Evolutionary conservation across 2,113 vertebrate genomes (phyloP).

Genomic region (Cinclus cinclus): DNA sequence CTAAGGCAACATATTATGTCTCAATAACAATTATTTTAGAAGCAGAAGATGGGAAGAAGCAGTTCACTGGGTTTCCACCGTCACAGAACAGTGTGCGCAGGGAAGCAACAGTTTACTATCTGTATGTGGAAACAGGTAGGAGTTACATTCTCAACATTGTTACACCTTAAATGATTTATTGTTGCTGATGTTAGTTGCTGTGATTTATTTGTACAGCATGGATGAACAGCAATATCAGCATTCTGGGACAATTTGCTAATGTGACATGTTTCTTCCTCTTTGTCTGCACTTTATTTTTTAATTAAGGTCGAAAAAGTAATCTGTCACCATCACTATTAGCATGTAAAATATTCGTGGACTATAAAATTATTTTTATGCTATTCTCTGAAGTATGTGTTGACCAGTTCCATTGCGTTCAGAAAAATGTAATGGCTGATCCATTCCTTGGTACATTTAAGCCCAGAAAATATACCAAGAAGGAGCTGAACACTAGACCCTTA

Average conservation of each 20-base stretch:
- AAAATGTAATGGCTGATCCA: neutral
- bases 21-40: slow-evolving; percentile 21
- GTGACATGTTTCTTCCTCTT: neutral
- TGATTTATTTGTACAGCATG: slow-evolving; percentile 24
- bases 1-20: neutral
- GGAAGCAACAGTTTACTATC: neutral
- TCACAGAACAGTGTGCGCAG: neutral
- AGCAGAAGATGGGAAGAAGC: neutral
- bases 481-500: neutral
- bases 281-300: slow-evolving; percentile 3
- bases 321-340: neutral
- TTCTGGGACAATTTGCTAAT: slow-evolving; percentile 20
- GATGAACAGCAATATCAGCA: neutral
- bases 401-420: neutral
- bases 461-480: neutral
- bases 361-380: neutral
- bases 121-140: neutral
- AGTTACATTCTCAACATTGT: neutral
- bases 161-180: slow-evolving; percentile 22
- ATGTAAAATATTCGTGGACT: neutral
- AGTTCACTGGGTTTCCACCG: neutral
- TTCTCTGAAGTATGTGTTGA: neutral
- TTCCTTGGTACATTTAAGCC: neutral
- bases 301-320: neutral
- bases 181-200: neutral